Evolutionary conservation across 1,140 invertebrate species (phyloP), one percentile per base, ranked within the genome.

Genomic region (Cephus cinctus): DNA sequence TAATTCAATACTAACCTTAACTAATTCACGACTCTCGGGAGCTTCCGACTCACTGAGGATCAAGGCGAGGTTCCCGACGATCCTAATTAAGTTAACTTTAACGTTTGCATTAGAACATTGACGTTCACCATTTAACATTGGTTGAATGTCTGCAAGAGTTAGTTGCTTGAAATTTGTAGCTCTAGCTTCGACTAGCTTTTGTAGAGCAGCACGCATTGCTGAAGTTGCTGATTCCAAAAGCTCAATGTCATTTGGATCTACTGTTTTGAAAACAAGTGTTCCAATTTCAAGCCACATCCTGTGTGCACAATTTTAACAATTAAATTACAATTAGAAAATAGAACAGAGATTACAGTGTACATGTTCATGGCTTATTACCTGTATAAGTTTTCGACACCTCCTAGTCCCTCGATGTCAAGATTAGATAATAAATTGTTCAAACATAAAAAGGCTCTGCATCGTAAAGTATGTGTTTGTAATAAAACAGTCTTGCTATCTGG

Each of bases 21-120:
- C 51, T 22, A 76, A 47, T 49, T 66, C 56, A 2, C 48, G 30
- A 23, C 50, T 51, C 22, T 71, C 56, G 0, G 45, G 41, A 11
- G 41, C 47, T 11, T 52, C 22, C 6, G 55, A 54, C 21, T 58
- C 65, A 0, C 58, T 52, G 8, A 78, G 51, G 21, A 81, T 67
- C 8, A 76, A 57, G 3, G 76, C 83, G 23, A 88, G 60, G 36
- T 76, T 81, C 3, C 86, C 84, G 38, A 88, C 63, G 73, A 87
- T 86, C 40, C 85, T 72, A n/a, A 86, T 80, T 30, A 87, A 75
- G 65, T 89, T 88, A 1, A 81, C 79, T 47, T 83, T 76, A 30
- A 88, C 80, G 60, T 84, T 83, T 20, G 78, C 53, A 27, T 81
- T 73, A 23, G 74, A 49, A 54, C 81, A 82, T 15, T 80, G 76